Base-by-base conservation (phyloP, 64 coral and sea anemone species). In the Trachythela sp. region DNA sequence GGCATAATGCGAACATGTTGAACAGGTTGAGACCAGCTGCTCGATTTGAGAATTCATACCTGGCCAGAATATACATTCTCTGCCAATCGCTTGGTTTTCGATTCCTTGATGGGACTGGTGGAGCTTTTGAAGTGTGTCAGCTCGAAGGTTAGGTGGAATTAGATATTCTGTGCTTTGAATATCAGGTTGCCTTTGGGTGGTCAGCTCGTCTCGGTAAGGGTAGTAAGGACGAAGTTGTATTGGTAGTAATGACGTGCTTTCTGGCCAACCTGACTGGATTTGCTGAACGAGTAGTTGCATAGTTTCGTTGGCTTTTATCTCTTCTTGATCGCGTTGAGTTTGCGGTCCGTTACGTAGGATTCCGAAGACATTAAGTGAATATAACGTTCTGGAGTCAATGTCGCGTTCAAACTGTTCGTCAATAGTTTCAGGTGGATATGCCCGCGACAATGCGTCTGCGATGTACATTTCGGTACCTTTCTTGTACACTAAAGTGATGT, bases 1-100 rank as follows among this genome's bases (percentile, higher is more conserved):
- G n/a, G n/a, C n/a, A n/a, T n/a, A n/a, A n/a, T n/a, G n/a, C 24
- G 64, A 14, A 14, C 48, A 49, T 49, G 45, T 64, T n/a, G 13
- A 22, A 48, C 70, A 89, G 9, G 42, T n/a, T 48, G 36, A 48
- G 0, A 91, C 49, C 17, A 35, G 85, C 39, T 40, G 54, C 3
- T 91, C 85, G 2, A 91, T 86, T 35, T 91, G 84, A 2, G 84
- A 27, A 27, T 34, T 42, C 90, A 91, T 86, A 9, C 90, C 84
- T 11, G 84, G 90, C 90, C 90, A 91, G 58, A 91, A 86, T 32
- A 91, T 83, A 35, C 41, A 86, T 70, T 91, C 54, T 59, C n/a
- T 8, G 90, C 84, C 14, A 86, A 42, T 10, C 52, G 40, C 75
- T 86, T 86, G 20, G 84, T 91, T 31, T 91, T 91, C 85, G 68